Conservation (phyloP, 2,797 vertebrate species). For the Enteromius thamalakanensis region DNA sequence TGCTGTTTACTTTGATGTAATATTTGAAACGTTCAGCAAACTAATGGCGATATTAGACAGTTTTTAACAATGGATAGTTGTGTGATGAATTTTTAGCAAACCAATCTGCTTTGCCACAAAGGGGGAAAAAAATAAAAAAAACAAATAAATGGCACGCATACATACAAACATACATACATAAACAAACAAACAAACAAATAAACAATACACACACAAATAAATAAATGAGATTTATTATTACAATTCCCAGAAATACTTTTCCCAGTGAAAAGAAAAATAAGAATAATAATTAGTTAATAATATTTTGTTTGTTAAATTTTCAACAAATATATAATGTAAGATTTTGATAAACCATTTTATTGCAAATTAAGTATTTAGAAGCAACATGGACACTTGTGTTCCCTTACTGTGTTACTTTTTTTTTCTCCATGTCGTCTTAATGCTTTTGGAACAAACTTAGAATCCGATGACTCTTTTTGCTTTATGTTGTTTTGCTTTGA, state of each 20-base stretch:
- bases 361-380: neutral
- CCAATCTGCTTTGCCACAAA: neutral
- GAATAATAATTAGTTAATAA: too few species aligned
- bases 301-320: too few species aligned
- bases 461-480: neutral
- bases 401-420: too few species aligned
- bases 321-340: too few species aligned
- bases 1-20: neutral
- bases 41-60: neutral
- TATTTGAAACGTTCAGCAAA: neutral
- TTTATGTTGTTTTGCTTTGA: neutral
- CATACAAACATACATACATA: too few species aligned
- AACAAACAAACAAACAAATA: too few species aligned
- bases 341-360: neutral
- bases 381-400: neutral
- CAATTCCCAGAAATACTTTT: neutral
- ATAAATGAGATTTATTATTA: neutral
- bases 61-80: neutral
- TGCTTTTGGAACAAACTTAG: neutral
- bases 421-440: too few species aligned
- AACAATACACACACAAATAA: too few species aligned
- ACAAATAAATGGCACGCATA: too few species aligned
- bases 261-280: neutral
- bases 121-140: neutral
- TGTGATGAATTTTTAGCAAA: neutral